Conservation (phyloP, 2,113 vertebrate species). For the Loxodonta africana region DNA sequence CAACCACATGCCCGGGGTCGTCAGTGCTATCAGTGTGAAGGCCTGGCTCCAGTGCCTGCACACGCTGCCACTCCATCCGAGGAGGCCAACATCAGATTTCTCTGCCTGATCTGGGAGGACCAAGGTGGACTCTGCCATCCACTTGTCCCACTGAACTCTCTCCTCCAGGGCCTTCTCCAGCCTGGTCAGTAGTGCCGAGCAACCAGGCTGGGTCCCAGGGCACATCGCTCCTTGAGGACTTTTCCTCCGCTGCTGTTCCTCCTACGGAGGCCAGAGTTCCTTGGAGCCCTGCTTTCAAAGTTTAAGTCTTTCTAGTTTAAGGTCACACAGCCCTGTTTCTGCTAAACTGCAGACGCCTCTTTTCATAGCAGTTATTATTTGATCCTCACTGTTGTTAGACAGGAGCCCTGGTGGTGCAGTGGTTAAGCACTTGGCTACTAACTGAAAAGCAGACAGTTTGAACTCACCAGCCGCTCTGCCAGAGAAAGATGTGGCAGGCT, state of each 20-base stretch:
- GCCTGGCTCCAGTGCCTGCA: accelerated
- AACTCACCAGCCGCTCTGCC: too few relatives aligned
- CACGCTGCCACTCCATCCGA: neutral
- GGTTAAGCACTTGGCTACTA: too few relatives aligned
- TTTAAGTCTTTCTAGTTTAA: neutral
- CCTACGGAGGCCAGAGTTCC: neutral
- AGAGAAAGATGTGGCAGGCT: too few relatives aligned
- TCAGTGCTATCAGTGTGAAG: accelerated
- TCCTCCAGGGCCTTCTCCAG: neutral
- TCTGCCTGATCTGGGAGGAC: neutral
- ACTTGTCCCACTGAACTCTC: neutral
- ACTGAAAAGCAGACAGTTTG: too few relatives aligned
- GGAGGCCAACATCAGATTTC: neutral
- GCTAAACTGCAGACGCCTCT: neutral
- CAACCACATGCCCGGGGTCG: accelerated
- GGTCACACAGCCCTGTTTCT: neutral
- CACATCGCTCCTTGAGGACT: neutral
- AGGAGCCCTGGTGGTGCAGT: too few relatives aligned
- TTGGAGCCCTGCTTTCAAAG: neutral
- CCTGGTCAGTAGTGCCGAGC: neutral
- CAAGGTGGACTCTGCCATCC: neutral
- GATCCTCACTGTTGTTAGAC: neutral
- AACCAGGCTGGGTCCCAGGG: neutral
- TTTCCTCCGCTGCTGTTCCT: neutral
- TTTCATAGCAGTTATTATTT: neutral